Base-by-base conservation (phyloP, 2,888 invertebrate genomes). In the Leptinotarsa rubiginosa region DNA sequence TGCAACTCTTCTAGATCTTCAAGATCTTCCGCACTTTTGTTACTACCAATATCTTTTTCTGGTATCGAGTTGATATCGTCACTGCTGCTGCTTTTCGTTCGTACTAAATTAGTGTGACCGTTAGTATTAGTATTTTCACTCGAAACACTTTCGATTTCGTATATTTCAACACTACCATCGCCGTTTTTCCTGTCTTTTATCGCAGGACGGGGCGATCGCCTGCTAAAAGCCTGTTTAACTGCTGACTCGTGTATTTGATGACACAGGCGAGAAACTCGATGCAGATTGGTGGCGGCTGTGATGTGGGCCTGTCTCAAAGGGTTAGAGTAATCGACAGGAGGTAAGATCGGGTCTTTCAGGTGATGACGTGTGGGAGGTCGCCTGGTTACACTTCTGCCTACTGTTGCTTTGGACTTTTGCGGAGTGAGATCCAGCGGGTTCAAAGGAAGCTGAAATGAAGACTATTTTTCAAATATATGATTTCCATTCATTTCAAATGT, bases 371-470 rank as follows among this genome's bases (percentile, higher is more conserved):
- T 88, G 50, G 90, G 90, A 52, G 90, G 90, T 75, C 90, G 87
- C 76, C 90, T 86, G 70, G 87, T 86, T 73, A 88, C 88, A 82
- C 89, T 89, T 75, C 90, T 85, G 68, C 89, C 90, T 70, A 90
- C 88, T 78, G 86, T 87, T 52, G 88, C 89, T 84, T 89, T 89
- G 75, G 88, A 88, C 83, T 89, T 89, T 84, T 90, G 88, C 73
- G 89, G 87, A 72, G 88, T 88, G 72, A 89, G 82, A 83, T 90
- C 89, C 80, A 90, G 84, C 76, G 89, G 89, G 82, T 89, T 89
- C 73, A 89, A 82, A 47, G 89, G 83, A 76, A 89, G 85, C 89
- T 90, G 87, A 87, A 79, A 76, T 75, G 31, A 41, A 62, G n/a
- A 62, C 16, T 41, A n/a, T n/a, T 62, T 41, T 41, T 41, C 41